Percentiles rank a stretch among this genome's conserved stretches.
phyloP scores from a whole-genome alignment of 30 jellyfish, hydroid and myxozoan genomes.

The Chrysaora quinquecirrha region DNA sequence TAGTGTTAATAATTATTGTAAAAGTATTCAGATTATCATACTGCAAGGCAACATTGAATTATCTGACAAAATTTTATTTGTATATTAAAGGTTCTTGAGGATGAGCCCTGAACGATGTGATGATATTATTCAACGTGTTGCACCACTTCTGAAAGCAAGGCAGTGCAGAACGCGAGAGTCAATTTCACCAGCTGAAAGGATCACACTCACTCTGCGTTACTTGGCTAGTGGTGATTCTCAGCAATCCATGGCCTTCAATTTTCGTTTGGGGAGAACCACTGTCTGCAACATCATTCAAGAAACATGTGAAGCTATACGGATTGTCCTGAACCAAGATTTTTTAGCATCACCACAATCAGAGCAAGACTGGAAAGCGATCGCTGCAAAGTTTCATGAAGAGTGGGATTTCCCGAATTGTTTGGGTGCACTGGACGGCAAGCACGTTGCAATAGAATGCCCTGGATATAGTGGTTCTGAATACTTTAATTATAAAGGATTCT shows the following conservation, averaged over 20 bases:
- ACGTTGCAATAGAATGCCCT: slow-evolving; percentile 59
- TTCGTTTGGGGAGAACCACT: slow-evolving; percentile 55
- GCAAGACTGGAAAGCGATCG: slow-evolving; percentile 64
- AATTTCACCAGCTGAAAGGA: slow-evolving; percentile 31
- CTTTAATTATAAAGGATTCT: slow-evolving; percentile 56
- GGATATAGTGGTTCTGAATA: too few species aligned
- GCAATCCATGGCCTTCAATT: slow-evolving; percentile 21
- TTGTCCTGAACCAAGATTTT: neutral
- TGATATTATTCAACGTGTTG: slow-evolving; percentile 27
- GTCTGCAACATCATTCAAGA: slow-evolving; percentile 42
- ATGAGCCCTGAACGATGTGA: slow-evolving; percentile 45
- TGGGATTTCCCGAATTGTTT: too few species aligned
- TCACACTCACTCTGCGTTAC: slow-evolving; percentile 31
- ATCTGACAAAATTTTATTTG: neutral
- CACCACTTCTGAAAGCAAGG: slow-evolving; percentile 14
- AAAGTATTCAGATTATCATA: too few species aligned
- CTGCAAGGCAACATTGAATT: neutral
- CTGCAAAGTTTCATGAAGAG: slow-evolving; percentile 15
- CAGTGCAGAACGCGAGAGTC: slow-evolving; percentile 32
- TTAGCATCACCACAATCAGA: slow-evolving; percentile 19
- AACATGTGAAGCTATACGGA: slow-evolving; percentile 59
- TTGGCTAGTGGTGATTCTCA: too few species aligned
- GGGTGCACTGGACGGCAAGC: slow-evolving; percentile 85
- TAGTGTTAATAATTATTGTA: too few species aligned
- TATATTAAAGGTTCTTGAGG: slow-evolving; percentile 15